Evolutionary conservation across 2,797 vertebrate genomes (phyloP).

Genomic region (Loriculus beryllinus): DNA sequence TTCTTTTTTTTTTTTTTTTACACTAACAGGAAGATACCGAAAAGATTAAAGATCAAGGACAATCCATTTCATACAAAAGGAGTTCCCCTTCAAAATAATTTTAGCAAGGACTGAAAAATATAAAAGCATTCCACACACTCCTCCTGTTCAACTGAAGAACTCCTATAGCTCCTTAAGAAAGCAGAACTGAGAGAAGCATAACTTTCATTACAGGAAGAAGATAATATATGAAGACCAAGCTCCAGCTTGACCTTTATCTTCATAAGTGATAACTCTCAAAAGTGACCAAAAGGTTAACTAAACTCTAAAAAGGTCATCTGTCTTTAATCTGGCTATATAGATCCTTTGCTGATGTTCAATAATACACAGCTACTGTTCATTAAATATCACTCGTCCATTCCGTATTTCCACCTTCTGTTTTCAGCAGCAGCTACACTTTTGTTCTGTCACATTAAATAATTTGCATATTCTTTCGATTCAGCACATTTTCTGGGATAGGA

Average conservation of each 20-base stretch:
- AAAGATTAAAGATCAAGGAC: not conserved
- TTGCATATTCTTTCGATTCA: not conserved
- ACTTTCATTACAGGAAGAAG: not conserved
- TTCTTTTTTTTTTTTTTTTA: not conserved
- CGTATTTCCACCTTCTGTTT: not conserved
- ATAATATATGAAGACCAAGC: constrained; percentile 60
- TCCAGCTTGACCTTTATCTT: constrained; percentile 78
- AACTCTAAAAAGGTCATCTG: constrained; percentile 81
- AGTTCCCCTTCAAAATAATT: not conserved
- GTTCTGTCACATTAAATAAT: constrained; percentile 12
- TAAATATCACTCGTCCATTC: constrained; percentile 65
- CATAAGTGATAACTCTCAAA: constrained; percentile 77
- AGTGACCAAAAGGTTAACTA: constrained; percentile 81
- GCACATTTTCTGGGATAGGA: not conserved
- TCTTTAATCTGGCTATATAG: constrained; percentile 76
- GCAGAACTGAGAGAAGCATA: not conserved
- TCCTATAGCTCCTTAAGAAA: not conserved
- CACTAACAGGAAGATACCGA: not conserved
- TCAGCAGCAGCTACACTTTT: not conserved
- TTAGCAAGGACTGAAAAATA: not conserved
- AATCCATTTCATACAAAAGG: not conserved
- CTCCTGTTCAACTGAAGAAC: not conserved
- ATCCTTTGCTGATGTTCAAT: constrained; percentile 66
- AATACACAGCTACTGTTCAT: constrained; percentile 67
- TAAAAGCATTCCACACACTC: not conserved